phyloP scores from a whole-genome alignment of 2,113 vertebrate genomes.

The Corythornis cristatus region DNA sequence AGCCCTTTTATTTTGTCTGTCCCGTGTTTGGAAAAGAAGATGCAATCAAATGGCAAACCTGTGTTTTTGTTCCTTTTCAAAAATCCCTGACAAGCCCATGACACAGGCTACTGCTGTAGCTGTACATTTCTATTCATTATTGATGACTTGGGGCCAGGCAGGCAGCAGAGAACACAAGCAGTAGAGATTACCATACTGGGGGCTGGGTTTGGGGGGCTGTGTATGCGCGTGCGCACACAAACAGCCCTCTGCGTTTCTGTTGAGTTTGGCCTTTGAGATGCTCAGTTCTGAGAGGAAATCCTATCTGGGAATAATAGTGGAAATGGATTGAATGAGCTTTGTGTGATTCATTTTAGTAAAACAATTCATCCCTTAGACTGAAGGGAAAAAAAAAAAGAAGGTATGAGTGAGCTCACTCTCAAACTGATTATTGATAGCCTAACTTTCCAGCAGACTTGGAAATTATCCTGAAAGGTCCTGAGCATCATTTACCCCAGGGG shows the following conservation, averaged over 20 bases:
- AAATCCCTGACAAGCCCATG: conserved; percentile 83
- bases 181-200: conserved; percentile 83
- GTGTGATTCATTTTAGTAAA: not conserved
- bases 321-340: not conserved
- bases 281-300: not conserved
- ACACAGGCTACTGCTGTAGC: conserved; percentile 80
- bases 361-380: not conserved
- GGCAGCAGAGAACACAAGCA: conserved; percentile 88
- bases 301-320: not conserved
- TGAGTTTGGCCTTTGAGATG: not conserved
- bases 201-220: conserved; percentile 25
- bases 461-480: not conserved
- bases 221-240: not conserved
- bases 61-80: conserved; percentile 83
- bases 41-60: conserved; percentile 82
- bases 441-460: not conserved
- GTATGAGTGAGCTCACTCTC: not conserved
- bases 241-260: not conserved
- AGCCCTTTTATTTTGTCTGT: not conserved
- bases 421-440: not conserved
- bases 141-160: conserved; percentile 89
- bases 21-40: not conserved
- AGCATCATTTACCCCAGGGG: not conserved
- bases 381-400: not conserved
- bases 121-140: conserved; percentile 96